Evolutionary conservation across 53 echinoderm and acorn worm species (phyloP).

Genomic region (Zoroaster sp.): DNA sequence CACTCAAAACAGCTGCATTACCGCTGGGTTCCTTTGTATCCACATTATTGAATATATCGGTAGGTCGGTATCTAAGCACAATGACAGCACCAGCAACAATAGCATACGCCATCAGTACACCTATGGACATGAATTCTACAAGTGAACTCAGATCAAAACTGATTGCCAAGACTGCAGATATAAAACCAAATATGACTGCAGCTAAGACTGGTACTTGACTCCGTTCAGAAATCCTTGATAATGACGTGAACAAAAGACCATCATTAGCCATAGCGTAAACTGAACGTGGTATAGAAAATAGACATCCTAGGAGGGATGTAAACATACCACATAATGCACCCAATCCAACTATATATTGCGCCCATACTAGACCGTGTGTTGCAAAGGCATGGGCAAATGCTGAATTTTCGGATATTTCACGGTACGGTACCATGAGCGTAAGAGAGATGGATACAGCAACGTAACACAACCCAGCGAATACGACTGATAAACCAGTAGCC

Average conservation of each 20-base stretch:
- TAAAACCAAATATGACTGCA: slow-evolving; percentile 57
- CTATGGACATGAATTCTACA: slow-evolving; percentile 74
- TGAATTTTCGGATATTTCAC: slow-evolving; percentile 39
- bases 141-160: slow-evolving; percentile 63
- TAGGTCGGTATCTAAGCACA: slow-evolving; percentile 64
- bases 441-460: slow-evolving; percentile 61
- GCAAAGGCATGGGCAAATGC: slow-evolving; percentile 69
- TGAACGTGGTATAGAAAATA: slow-evolving; percentile 70
- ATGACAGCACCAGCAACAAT: slow-evolving; percentile 68
- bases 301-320: slow-evolving; percentile 37
- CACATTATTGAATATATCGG: neutral
- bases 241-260: slow-evolving; percentile 62
- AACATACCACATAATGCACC: slow-evolving; percentile 68
- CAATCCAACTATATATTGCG: slow-evolving; percentile 62
- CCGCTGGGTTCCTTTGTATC: neutral
- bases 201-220: slow-evolving; percentile 71
- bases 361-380: slow-evolving; percentile 60
- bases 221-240: slow-evolving; percentile 56
- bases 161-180: slow-evolving; percentile 54
- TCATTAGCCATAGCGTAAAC: slow-evolving; percentile 82
- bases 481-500: slow-evolving; percentile 53
- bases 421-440: slow-evolving; percentile 66
- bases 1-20: neutral
- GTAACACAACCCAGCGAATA: slow-evolving; percentile 56
- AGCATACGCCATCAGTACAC: slow-evolving; percentile 66